Base-by-base conservation (phyloP, 92 coral and sea anemone species). In the Blastomussa wellsi region DNA sequence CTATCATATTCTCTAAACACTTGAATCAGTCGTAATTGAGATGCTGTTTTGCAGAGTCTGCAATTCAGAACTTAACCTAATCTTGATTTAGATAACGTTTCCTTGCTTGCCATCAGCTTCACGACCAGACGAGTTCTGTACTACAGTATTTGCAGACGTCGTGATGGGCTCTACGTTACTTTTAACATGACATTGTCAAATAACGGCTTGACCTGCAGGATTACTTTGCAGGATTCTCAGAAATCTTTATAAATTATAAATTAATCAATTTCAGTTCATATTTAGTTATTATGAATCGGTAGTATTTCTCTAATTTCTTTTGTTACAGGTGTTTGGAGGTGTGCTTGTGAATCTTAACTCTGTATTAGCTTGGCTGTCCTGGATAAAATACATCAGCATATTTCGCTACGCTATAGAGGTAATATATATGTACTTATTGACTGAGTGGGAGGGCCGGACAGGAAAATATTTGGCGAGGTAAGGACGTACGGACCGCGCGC, bases 401-500 rank as follows among this genome's bases (percentile, higher is more conserved):
- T 95, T 95, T 80, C 92, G 91, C 74, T 95, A 95, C 74, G 93
- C 95, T 36, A 82, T 95, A 26, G 94, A 95, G 98, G 98, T 95
- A 83, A 72, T 42, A 10, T n/a, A 57, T 22, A 17, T 14, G 19
- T 2, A n/a, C n/a, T n/a, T n/a, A n/a, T n/a, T n/a, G n/a, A n/a
- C n/a, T n/a, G n/a, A n/a, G n/a, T n/a, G n/a, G n/a, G n/a, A n/a
- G n/a, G n/a, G n/a, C n/a, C n/a, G n/a, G n/a, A n/a, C n/a, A n/a
- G n/a, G n/a, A n/a, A n/a, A n/a, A n/a, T n/a, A n/a, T n/a, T n/a
- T n/a, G n/a, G n/a, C n/a, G n/a, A n/a, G n/a, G n/a, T n/a, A n/a
- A n/a, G n/a, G n/a, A n/a, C n/a, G n/a, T n/a, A n/a, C n/a, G n/a
- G n/a, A n/a, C n/a, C n/a, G n/a, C n/a, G n/a, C n/a, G n/a, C n/a